Evolutionary conservation across 2,888 invertebrate genomes (phyloP).

Genomic region (Leucophora obtusa): DNA sequence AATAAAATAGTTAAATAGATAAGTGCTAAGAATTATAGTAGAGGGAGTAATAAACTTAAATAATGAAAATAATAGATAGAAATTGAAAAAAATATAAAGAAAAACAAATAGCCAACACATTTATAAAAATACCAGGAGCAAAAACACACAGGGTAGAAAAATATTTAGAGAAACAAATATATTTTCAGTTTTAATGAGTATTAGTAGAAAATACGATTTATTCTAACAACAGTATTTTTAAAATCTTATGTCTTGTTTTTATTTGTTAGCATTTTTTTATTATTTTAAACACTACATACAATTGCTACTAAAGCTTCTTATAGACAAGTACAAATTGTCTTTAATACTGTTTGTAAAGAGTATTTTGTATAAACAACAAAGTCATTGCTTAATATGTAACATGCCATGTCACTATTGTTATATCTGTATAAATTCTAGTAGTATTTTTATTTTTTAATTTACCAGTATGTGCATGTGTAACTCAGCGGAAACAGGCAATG

Average conservation of each 20-base stretch:
- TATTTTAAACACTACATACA: no score
- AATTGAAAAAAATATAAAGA: constrained; percentile 9
- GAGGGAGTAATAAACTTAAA: constrained; percentile 74
- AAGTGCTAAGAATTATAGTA: constrained; percentile 72
- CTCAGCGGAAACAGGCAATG: constrained; percentile 50
- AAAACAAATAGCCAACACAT: constrained; percentile 48
- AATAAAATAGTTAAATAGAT: constrained; percentile 73
- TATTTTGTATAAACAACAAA: constrained; percentile 7
- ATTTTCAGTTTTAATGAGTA: neutral
- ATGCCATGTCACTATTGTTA: constrained; percentile 34
- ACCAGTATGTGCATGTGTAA: constrained; percentile 41
- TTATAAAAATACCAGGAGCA: constrained; percentile 11
- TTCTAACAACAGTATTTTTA: neutral
- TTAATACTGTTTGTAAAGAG: neutral
- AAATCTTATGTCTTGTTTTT: constrained; percentile 6
- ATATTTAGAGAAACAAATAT: neutral
- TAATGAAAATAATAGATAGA: constrained; percentile 28
- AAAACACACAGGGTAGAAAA: neutral
- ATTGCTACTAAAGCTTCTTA: neutral
- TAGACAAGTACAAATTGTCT: constrained; percentile 1
- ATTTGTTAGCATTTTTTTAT: no score
- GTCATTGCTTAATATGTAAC: constrained; percentile 34
- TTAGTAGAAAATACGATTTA: neutral
- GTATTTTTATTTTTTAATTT: neutral
- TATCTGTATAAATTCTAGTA: constrained; percentile 4